A percentile compares a stretch with the other conserved stretches of the same genome.
Conservation (phyloP, 2,797 vertebrate species). For the Manis crassicaudata region DNA sequence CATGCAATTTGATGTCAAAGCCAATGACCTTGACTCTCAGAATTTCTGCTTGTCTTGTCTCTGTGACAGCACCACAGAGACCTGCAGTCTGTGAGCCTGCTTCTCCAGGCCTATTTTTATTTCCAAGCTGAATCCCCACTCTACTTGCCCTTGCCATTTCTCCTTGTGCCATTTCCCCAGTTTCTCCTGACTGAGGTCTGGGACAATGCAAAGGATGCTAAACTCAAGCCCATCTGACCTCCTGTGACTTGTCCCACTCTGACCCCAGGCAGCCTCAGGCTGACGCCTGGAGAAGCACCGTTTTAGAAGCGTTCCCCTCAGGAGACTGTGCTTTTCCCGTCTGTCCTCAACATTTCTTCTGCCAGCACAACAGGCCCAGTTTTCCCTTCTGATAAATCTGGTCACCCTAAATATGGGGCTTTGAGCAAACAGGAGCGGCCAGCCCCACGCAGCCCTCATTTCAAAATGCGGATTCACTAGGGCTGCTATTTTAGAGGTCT, state of each 20-base stretch:
- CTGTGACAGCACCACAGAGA: background rate
- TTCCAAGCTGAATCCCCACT: background rate
- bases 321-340: slow-evolving; percentile 62
- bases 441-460: slow-evolving; percentile 76
- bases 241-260: slow-evolving; percentile 36
- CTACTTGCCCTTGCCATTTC: background rate
- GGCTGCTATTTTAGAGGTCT: slow-evolving; percentile 67
- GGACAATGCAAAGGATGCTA: background rate
- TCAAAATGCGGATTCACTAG: slow-evolving; percentile 63
- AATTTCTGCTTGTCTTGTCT: background rate
- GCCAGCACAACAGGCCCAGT: slow-evolving; percentile 72
- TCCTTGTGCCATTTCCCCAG: background rate
- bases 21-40: background rate
- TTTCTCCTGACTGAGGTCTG: background rate
- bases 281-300: slow-evolving; percentile 9
- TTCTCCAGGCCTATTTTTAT: background rate
- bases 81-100: background rate
- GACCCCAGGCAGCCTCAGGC: background rate
- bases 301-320: slow-evolving; percentile 54
- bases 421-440: slow-evolving; percentile 67
- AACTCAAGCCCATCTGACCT: background rate
- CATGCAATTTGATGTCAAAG: background rate
- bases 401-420: slow-evolving; percentile 78
- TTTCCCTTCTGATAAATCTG: slow-evolving; percentile 76
- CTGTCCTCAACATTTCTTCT: slow-evolving; percentile 64